Base-by-base conservation (phyloP, 2,113 vertebrate species). In the Microtus ochrogaster region DNA sequence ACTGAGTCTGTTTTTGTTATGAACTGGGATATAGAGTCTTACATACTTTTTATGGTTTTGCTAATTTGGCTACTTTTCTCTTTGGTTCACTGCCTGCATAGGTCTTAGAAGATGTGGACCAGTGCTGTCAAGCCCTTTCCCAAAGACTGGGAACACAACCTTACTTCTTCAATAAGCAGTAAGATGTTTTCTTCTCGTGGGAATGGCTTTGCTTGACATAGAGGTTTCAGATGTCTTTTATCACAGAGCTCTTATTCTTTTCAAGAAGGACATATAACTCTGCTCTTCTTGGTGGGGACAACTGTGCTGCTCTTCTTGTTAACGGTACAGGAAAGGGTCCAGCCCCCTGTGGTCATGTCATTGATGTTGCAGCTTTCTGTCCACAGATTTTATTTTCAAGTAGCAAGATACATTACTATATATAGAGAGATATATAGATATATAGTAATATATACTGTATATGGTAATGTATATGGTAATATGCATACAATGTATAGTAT, bases 151-250 rank as follows among this genome's bases (percentile, higher is more conserved):
- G 99, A 96, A 99, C 99, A 70, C 99, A 99, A 52, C 98, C 98
- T 0, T 99, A 99, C 98, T 99, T 99, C 98, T 99, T 99, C 98
- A 99, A 99, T 98, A 99, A 99, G 97, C 99, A 99, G 99, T 99
- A 99, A 94, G 99, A 99, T 88, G 82, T 72, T 92, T 96, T 91
- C 66, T 44, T 77, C 14, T 70, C 47, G 22, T 85, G 33, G 21
- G 14, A 49, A 28, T 30, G 8, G n/a, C 93, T 89, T 36, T 52
- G 10, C 86, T 92, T 76, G 36, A 83, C 89, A 84, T 76, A 65
- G 81, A 0, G 96, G 65, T 91, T 90, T 13, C n/a, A 94, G 5
- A 77, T 65, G 63, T 94, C 33, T 95, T 94, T 90, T 90, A 41
- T 96, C 36, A 63, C 52, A 84, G 41, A 90, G 3, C 7, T 84